phyloP scores from a whole-genome alignment of 2,113 vertebrate genomes.

The Saimiri boliviensis region DNA sequence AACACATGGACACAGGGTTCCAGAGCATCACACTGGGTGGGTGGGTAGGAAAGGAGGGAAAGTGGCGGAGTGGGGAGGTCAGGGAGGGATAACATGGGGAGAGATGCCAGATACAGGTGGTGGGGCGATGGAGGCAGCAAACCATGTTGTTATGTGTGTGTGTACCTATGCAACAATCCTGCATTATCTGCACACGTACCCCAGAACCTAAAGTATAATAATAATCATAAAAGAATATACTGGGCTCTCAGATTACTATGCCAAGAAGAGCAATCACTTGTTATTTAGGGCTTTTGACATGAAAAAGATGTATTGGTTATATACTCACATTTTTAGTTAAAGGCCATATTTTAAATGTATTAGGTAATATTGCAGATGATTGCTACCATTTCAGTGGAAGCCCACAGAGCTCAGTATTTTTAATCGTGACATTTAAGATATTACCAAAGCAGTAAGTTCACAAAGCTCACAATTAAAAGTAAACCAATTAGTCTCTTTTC shows the following conservation, averaged over 20 bases:
- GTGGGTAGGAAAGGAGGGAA: no score
- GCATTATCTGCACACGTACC: no score
- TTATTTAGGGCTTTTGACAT: background rate
- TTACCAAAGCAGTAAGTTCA: conserved; percentile 57
- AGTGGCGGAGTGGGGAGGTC: no score
- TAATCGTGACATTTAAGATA: conserved; percentile 67
- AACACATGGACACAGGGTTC: no score
- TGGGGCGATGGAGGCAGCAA: no score
- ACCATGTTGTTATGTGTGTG: no score
- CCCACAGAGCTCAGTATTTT: conserved; percentile 50
- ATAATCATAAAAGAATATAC: background rate
- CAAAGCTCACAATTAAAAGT: background rate
- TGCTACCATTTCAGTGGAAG: conserved; percentile 15
- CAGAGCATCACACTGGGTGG: no score
- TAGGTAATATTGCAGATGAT: conserved; percentile 19
- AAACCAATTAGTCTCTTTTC: conserved; percentile 49
- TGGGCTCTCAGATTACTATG: background rate
- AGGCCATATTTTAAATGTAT: conserved; percentile 43
- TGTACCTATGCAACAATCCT: no score
- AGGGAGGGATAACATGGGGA: no score
- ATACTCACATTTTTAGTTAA: conserved; percentile 46
- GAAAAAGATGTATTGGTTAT: conserved; percentile 3
- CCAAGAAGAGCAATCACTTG: background rate
- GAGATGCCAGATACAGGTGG: no score
- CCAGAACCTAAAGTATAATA: no score